Conservation (phyloP, 2,888 invertebrate species). For the Pristionchus fissidentatus region DNA sequence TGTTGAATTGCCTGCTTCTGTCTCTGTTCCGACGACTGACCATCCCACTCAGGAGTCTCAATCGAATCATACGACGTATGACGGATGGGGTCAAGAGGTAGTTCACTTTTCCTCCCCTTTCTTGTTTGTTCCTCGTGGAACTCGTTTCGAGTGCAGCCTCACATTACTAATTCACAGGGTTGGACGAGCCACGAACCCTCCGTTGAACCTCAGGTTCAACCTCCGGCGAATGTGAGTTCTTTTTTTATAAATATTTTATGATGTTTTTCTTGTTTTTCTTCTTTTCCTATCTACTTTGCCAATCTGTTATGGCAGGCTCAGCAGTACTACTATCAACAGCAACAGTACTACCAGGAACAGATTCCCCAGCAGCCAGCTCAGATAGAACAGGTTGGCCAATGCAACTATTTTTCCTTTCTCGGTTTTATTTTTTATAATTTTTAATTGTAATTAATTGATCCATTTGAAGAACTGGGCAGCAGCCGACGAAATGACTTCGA, state of each 20-base stretch:
- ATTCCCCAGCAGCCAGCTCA: constrained; percentile 4
- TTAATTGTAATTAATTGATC: background rate
- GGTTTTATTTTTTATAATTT: background rate
- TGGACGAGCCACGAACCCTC: constrained; percentile 41
- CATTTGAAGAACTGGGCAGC: background rate
- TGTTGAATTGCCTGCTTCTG: background rate
- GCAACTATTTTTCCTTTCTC: background rate
- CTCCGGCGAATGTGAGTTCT: background rate
- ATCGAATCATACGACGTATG: constrained; percentile 38
- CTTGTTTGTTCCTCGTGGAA: background rate
- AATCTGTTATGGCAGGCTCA: background rate
- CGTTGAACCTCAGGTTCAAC: constrained; percentile 31
- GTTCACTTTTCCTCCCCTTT: background rate
- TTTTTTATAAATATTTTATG: background rate
- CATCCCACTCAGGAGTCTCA: constrained; percentile 8
- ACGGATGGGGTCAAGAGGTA: constrained; percentile 40
- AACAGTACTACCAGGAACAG: constrained; percentile 18
- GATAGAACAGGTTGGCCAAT: background rate
- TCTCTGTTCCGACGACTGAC: constrained; percentile 8
- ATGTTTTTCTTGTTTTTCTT: background rate
- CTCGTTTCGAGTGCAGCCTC: constrained; percentile 16
- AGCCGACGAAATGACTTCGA: background rate
- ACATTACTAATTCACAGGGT: background rate
- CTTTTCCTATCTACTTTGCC: background rate
- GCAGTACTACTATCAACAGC: constrained; percentile 15